Evolutionary conservation across 2,797 vertebrate species (phyloP).

Genomic region (Phalanger gymnotis): DNA sequence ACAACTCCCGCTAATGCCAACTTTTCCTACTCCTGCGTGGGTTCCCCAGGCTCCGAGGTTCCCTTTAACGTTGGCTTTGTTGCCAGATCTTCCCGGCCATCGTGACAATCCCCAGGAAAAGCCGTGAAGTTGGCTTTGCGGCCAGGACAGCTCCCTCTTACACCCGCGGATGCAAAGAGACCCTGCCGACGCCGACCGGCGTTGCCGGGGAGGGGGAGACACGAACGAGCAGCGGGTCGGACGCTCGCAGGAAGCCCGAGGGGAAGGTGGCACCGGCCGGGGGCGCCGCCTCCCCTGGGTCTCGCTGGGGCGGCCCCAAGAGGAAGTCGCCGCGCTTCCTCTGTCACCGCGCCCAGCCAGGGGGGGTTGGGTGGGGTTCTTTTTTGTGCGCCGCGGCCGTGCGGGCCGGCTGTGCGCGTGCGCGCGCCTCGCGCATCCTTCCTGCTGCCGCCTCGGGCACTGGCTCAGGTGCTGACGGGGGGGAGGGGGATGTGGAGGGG

Average conservation of each 20-base stretch:
- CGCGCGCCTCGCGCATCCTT: constrained; percentile 68
- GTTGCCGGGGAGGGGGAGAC: not conserved
- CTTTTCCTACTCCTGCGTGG: constrained; percentile 61
- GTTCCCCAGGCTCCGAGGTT: constrained; percentile 61
- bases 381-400: constrained; percentile 61
- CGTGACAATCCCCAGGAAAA: constrained; percentile 72
- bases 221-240: constrained; percentile 38
- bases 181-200: not conserved
- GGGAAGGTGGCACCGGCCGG: constrained; percentile 14
- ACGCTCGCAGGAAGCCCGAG: constrained; percentile 57
- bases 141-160: constrained; percentile 57
- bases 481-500: not conserved
- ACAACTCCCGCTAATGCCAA: constrained; percentile 73
- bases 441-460: not conserved
- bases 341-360: constrained; percentile 67
- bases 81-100: constrained; percentile 66
- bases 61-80: constrained; percentile 75
- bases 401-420: constrained; percentile 18
- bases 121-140: constrained; percentile 67
- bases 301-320: constrained; percentile 45
- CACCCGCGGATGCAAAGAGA: constrained; percentile 56
- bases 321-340: constrained; percentile 78
- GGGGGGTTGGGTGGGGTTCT: constrained; percentile 75
- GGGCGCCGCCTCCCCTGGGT: not conserved
- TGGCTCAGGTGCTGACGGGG: constrained; percentile 65